A percentile compares a stretch with the other conserved stretches of the same genome.
Evolutionary conservation across 2,888 invertebrate species (phyloP).

Genomic region (Rhamnusium bicolor): DNA sequence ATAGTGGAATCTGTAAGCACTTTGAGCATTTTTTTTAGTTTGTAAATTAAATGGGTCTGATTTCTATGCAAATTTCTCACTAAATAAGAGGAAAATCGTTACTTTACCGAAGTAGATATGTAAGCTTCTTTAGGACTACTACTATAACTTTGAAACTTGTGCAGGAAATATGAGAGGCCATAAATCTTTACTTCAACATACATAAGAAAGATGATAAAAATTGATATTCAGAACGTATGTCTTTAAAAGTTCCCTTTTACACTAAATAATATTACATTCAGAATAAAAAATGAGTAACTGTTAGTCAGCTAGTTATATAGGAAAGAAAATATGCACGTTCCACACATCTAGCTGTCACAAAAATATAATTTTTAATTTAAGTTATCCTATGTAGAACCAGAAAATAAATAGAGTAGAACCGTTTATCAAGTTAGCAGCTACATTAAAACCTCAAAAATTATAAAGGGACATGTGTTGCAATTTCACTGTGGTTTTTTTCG

Average conservation of each 20-base stretch:
- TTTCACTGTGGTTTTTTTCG: no score
- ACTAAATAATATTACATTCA: no score
- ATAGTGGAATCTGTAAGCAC: neutral
- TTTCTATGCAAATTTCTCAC: slow-evolving; percentile 11
- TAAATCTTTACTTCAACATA: neutral
- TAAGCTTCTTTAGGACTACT: neutral
- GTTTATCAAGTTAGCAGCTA: no score
- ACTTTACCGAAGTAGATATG: neutral
- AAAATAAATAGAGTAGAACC: no score
- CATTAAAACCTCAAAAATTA: no score
- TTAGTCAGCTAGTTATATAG: no score
- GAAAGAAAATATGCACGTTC: no score
- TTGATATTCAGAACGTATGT: neutral
- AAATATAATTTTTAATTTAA: no score
- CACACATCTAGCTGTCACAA: no score
- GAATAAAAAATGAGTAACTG: no score
- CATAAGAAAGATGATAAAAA: neutral
- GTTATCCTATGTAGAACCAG: no score
- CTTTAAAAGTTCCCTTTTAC: neutral
- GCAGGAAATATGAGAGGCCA: neutral
- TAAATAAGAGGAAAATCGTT: neutral
- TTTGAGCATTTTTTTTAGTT: slow-evolving; percentile 13
- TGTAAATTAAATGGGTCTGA: slow-evolving; percentile 6
- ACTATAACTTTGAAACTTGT: neutral
- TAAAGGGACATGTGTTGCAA: no score